A percentile compares a stretch with the other conserved stretches of the same genome.
Conservation (phyloP, 2,113 vertebrate genomes). For the Edolisoma coerulescens region DNA sequence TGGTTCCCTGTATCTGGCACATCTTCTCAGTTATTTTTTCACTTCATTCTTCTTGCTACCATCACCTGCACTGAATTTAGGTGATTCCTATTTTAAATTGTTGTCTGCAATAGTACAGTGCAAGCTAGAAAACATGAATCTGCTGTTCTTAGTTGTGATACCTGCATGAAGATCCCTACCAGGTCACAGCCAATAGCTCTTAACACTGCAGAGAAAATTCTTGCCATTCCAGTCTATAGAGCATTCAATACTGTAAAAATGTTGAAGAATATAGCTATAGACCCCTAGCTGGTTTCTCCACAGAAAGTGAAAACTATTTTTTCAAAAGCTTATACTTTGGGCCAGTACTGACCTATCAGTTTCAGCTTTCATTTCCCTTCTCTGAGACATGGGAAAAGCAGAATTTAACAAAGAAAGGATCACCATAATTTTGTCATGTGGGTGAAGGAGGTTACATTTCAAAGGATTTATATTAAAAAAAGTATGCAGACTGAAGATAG, state of each 20-base stretch:
- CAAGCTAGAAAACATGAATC: not conserved
- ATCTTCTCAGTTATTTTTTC: not conserved
- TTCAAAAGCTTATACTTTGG: not conserved
- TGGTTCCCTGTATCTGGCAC: not conserved
- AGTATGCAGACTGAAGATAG: not conserved
- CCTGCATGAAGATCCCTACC: not conserved
- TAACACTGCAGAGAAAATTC: not conserved
- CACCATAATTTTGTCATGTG: not conserved
- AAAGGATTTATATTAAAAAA: not conserved
- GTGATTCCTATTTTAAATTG: not conserved
- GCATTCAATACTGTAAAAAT: not conserved
- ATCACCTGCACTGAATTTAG: not conserved
- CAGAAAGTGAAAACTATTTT: not conserved
- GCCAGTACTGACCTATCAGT: not conserved
- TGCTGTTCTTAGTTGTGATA: not conserved
- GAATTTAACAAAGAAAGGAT: not conserved
- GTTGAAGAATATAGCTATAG: not conserved
- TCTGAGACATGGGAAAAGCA: not conserved
- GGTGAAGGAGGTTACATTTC: not conserved
- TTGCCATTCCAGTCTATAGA: not conserved
- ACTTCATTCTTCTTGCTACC: not conserved
- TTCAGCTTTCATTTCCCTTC: not conserved
- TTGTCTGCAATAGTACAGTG: not conserved
- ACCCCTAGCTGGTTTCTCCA: not conserved
- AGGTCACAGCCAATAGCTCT: not conserved